Evolutionary conservation across 2,888 invertebrate species (phyloP).

Genomic region (Pediacus dermestoides): DNA sequence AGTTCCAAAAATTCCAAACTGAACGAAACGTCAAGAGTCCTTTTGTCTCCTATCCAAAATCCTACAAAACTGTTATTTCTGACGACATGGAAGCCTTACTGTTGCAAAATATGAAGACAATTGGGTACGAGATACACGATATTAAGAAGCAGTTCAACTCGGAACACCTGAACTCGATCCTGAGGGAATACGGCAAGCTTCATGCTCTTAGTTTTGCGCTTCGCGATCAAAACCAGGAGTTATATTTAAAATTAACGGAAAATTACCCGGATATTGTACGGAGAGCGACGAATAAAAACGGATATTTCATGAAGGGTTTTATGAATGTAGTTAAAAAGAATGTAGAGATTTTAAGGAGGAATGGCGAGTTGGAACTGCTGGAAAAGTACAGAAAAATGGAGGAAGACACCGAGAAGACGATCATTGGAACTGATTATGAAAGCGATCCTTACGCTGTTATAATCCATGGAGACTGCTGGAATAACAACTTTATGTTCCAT

Average conservation of each 20-base stretch:
- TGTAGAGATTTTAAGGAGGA: slow-evolving; percentile 4
- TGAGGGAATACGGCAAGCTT: neutral
- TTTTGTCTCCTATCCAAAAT: neutral
- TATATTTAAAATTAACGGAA: neutral
- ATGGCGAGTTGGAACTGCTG: neutral
- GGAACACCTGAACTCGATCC: neutral
- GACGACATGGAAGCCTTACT: neutral
- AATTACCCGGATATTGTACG: too few relatives aligned
- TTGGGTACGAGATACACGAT: neutral
- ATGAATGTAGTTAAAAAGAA: slow-evolving; percentile 4
- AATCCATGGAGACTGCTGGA: slow-evolving; percentile 22
- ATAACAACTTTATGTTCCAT: slow-evolving; percentile 19
- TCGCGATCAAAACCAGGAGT: neutral
- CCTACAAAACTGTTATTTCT: neutral
- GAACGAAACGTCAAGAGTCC: neutral
- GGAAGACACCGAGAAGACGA: neutral
- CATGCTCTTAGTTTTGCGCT: slow-evolving; percentile 4
- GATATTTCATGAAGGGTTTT: too few relatives aligned
- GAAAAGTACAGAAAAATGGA: neutral
- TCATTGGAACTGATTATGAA: slow-evolving; percentile 4
- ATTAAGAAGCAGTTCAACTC: neutral
- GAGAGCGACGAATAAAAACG: too few relatives aligned
- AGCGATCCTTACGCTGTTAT: slow-evolving; percentile 11
- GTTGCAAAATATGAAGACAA: neutral
- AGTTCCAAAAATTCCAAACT: neutral